Conservation (phyloP, 2,888 invertebrate genomes). For the Arrhopalites spinosus region DNA sequence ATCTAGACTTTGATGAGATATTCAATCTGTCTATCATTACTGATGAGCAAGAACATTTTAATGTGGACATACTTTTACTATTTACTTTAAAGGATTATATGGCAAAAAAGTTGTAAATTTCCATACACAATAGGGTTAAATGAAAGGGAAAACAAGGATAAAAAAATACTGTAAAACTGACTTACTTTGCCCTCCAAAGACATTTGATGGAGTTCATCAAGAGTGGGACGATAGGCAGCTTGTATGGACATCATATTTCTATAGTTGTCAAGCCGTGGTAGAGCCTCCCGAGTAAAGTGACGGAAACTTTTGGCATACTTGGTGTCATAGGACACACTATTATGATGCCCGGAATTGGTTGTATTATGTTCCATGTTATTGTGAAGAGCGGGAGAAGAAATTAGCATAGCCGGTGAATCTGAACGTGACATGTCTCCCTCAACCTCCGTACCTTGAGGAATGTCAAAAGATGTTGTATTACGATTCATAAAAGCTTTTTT, state of each 20-base stretch:
- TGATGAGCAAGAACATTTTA: too few relatives aligned
- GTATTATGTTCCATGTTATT: neutral
- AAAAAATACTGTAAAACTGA: neutral
- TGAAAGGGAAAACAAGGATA: neutral
- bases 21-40: too few relatives aligned
- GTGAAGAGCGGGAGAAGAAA: constrained; percentile 33
- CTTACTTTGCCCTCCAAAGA: constrained; percentile 18
- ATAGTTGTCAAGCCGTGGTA: constrained; percentile 86
- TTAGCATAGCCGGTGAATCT: constrained; percentile 46
- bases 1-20: too few relatives aligned
- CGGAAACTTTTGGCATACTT: constrained; percentile 80
- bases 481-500: constrained; percentile 25
- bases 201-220: constrained; percentile 82
- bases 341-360: constrained; percentile 18
- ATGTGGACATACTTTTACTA: too few relatives aligned
- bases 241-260: constrained; percentile 86
- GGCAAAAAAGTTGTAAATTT: too few relatives aligned
- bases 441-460: constrained; percentile 33
- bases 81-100: too few relatives aligned
- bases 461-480: constrained; percentile 37
- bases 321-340: constrained; percentile 64
- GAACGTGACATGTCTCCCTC: constrained; percentile 41
- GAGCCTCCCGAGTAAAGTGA: constrained; percentile 83
- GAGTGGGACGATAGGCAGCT: constrained; percentile 81
- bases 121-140: neutral